Conservation (phyloP, 2,797 vertebrate species). For the Ceryle rudis region DNA sequence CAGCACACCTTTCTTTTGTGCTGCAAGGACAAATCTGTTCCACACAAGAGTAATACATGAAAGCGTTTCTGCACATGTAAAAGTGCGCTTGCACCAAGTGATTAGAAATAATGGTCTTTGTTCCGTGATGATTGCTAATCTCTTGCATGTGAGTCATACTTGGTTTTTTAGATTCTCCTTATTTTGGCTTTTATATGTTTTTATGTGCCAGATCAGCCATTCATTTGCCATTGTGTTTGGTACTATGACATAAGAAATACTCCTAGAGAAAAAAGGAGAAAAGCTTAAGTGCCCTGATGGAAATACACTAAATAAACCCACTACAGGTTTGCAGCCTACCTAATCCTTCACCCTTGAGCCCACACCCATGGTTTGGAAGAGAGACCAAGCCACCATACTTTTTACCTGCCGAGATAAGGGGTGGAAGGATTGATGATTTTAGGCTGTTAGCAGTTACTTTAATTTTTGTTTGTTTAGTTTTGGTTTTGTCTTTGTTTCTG, state of each 20-base stretch:
- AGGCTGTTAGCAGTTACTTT: neutral
- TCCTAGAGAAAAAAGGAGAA: neutral
- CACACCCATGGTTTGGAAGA: neutral
- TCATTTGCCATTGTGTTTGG: neutral
- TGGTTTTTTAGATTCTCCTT: neutral
- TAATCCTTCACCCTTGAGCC: neutral
- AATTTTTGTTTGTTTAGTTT: neutral
- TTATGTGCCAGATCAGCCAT: neutral
- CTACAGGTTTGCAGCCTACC: neutral
- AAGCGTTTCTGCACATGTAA: neutral
- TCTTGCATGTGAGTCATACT: neutral
- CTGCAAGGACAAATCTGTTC: neutral
- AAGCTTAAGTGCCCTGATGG: neutral
- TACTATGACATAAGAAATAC: neutral
- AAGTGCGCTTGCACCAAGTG: neutral
- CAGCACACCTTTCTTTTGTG: neutral
- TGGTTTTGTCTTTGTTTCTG: neutral
- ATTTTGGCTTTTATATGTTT: neutral
- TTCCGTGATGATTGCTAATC: neutral
- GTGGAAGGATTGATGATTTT: neutral
- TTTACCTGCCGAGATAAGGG: neutral
- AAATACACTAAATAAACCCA: neutral
- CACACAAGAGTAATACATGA: neutral
- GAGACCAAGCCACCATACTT: neutral
- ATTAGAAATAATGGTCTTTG: neutral